A percentile compares a stretch with the other conserved stretches of the same genome.
Evolutionary conservation across 2,888 invertebrate species (phyloP).

Genomic region (Cataglyphis altisquamis): DNA sequence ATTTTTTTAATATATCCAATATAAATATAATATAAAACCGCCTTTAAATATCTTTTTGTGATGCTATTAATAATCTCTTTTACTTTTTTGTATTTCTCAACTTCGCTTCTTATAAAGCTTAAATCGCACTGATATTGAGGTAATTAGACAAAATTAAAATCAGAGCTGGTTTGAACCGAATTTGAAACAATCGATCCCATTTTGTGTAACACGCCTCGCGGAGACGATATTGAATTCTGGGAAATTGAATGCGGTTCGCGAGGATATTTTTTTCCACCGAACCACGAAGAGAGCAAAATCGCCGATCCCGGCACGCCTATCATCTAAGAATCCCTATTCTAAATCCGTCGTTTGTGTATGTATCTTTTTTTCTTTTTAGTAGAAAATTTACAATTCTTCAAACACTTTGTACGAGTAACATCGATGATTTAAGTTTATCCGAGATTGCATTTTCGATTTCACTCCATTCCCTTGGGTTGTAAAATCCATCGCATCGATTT

Average conservation of each 20-base stretch:
- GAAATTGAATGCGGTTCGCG: slow-evolving; percentile 41
- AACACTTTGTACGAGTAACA: slow-evolving; percentile 84
- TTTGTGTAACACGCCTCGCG: slow-evolving; percentile 63
- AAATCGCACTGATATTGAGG: slow-evolving; percentile 5
- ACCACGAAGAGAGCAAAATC: slow-evolving; percentile 20
- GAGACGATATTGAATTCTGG: slow-evolving; percentile 63
- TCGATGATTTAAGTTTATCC: slow-evolving; percentile 83
- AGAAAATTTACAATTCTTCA: slow-evolving; percentile 83
- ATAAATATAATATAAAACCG: background rate
- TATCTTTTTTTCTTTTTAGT: slow-evolving; percentile 64
- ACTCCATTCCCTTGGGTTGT: background rate
- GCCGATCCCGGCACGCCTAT: slow-evolving; percentile 64
- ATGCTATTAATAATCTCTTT: background rate
- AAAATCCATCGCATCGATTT: background rate
- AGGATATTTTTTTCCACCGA: slow-evolving; percentile 41
- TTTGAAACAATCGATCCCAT: slow-evolving; percentile 16
- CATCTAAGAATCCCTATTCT: slow-evolving; percentile 68
- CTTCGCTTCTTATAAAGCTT: background rate
- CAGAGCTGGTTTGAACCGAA: background rate
- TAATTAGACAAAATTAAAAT: background rate
- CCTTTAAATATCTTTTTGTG: background rate
- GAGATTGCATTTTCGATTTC: slow-evolving; percentile 66
- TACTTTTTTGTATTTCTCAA: background rate
- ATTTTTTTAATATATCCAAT: background rate
- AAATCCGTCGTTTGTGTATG: slow-evolving; percentile 66